Evolutionary conservation across 2,113 vertebrate species (phyloP).

Genomic region (Bungarus multicinctus): DNA sequence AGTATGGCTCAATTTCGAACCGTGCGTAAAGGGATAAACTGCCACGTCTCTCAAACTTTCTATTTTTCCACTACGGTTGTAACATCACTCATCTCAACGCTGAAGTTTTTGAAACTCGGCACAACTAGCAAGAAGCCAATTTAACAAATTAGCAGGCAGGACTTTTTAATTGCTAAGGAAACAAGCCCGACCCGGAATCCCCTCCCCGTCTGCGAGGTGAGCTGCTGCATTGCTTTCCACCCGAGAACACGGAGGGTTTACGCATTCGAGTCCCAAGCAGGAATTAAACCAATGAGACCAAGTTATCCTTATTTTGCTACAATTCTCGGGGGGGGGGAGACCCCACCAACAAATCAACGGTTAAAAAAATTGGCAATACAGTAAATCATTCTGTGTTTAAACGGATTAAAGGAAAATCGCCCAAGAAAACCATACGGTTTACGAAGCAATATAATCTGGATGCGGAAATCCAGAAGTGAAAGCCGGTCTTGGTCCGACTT

Average conservation of each 20-base stretch:
- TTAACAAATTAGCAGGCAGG: not conserved
- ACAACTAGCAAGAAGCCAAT: not conserved
- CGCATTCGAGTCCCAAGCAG: not conserved
- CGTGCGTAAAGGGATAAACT: too few relatives aligned
- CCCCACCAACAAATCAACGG: not conserved
- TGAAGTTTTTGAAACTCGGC: not conserved
- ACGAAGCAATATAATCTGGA: not conserved
- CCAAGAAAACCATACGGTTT: not conserved
- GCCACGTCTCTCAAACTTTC: too few relatives aligned
- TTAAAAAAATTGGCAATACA: not conserved
- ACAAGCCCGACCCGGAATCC: not conserved
- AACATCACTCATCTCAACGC: not conserved
- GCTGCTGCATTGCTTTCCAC: not conserved
- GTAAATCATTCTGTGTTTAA: not conserved
- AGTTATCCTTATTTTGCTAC: not conserved
- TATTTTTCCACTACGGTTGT: not conserved
- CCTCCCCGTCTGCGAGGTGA: not conserved
- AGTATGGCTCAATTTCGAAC: not conserved
- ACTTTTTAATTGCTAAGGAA: not conserved
- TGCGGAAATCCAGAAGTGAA: not conserved
- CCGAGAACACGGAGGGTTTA: not conserved
- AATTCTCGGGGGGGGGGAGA: rapidly evolving
- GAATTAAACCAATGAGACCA: not conserved
- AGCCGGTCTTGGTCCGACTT: rapidly evolving
- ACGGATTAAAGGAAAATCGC: not conserved